Conservation (phyloP, 2,797 vertebrate genomes). For the Australoheros facetus region DNA sequence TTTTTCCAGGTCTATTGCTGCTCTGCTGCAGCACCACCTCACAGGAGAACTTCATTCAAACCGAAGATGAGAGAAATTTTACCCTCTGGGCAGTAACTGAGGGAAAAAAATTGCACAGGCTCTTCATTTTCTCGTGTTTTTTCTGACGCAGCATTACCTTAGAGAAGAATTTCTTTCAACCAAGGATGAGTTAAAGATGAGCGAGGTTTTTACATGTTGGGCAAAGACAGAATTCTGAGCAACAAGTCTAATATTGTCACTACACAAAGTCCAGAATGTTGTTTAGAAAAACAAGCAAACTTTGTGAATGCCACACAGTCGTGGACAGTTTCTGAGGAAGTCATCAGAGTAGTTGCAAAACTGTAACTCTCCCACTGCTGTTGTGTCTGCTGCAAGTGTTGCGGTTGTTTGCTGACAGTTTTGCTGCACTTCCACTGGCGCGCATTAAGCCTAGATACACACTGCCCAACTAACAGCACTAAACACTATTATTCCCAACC, state of each 20-base stretch:
- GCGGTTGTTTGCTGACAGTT: conserved; percentile 31
- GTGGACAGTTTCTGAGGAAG: background rate
- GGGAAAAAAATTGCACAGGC: conserved; percentile 6
- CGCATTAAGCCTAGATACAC: conserved; percentile 21
- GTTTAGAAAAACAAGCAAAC: conserved; percentile 6
- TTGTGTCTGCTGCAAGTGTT: conserved; percentile 11
- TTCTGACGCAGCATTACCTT: conserved; percentile 36
- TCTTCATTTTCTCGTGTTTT: conserved; percentile 17
- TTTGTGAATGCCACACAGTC: conserved; percentile 3
- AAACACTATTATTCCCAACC: conserved; percentile 13
- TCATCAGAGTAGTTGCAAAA: background rate
- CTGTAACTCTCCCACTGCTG: conserved; percentile 5
- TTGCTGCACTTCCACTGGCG: conserved; percentile 4
- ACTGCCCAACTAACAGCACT: conserved; percentile 9
- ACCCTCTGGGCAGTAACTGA: conserved; percentile 40
- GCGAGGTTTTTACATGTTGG: conserved; percentile 24
- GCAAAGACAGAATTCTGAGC: conserved; percentile 18
- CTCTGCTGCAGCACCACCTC: conserved; percentile 59
- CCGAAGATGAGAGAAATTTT: conserved; percentile 59
- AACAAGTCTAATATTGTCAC: conserved; percentile 27
- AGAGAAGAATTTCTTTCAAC: conserved; percentile 40
- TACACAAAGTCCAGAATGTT: conserved; percentile 2
- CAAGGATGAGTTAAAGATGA: conserved; percentile 40
- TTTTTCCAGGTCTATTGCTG: conserved; percentile 51
- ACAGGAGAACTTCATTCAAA: conserved; percentile 54